A percentile compares a stretch with the other conserved stretches of the same genome.
These are phyloP conservation scores for Speoplatyrhinus poulsoni DNA, from an alignment of 2,113 vertebrate species.

Conservation along the genomic window DNA sequence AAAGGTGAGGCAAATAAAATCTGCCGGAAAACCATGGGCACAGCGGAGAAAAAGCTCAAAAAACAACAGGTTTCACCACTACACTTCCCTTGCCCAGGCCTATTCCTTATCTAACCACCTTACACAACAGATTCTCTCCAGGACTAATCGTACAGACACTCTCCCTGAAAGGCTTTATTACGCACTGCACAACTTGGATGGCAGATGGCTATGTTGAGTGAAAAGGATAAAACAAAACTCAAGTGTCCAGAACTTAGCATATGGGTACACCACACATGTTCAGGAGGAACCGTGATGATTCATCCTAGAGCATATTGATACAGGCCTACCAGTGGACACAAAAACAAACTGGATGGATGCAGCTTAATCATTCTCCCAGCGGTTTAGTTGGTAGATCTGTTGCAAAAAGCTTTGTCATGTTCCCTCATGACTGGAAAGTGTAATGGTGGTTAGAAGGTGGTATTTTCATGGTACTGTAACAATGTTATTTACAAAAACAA, in stretches of 20 bases:
- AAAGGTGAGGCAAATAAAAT: too few relatives aligned
- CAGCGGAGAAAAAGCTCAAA: too few relatives aligned
- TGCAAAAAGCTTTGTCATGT: constrained; percentile 6
- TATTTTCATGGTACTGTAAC: background rate
- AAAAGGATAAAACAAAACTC: constrained; percentile 35
- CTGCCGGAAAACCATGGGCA: too few relatives aligned
- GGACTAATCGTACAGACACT: background rate
- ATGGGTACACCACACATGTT: constrained; percentile 8
- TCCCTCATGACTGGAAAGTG: background rate
- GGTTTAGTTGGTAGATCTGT: background rate
- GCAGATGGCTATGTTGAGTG: constrained; percentile 15
- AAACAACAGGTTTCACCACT: too few relatives aligned
- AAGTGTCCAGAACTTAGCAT: constrained; percentile 38
- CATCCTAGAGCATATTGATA: constrained; percentile 4
- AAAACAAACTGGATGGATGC: constrained; percentile 1
- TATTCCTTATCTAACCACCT: background rate
- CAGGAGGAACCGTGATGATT: background rate
- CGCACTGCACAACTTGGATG: constrained; percentile 1
- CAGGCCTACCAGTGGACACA: constrained; percentile 16
- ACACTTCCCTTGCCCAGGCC: background rate
- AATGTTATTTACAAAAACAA: too few relatives aligned
- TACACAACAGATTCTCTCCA: background rate
- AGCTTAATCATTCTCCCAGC: background rate
- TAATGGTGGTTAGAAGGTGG: too few relatives aligned
- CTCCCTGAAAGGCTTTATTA: background rate